phyloP scores from a whole-genome alignment of 2,797 vertebrate species.

The Sebastes taczanowskii region DNA sequence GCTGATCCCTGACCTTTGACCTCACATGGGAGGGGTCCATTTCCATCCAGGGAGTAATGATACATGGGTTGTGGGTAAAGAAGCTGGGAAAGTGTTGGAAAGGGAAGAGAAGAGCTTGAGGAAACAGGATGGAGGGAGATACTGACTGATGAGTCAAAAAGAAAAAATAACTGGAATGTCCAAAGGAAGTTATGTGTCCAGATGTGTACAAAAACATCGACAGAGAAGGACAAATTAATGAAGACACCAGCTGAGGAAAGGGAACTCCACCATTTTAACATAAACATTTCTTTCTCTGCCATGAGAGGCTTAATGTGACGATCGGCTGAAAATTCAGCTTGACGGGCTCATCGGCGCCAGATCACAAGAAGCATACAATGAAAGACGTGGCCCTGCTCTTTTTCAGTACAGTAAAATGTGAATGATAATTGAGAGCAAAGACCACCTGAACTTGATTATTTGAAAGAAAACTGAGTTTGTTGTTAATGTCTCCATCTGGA shows the following conservation, averaged over 20 bases:
- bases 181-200: background rate
- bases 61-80: background rate
- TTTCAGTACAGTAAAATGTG: background rate
- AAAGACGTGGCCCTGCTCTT: background rate
- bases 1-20: constrained; percentile 7
- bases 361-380: background rate
- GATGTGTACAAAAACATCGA: background rate
- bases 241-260: background rate
- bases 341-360: background rate
- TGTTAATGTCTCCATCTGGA: background rate
- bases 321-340: background rate
- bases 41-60: background rate
- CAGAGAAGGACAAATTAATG: background rate
- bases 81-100: background rate
- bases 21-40: background rate
- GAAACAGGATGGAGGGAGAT: constrained; percentile 23
- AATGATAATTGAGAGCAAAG: background rate
- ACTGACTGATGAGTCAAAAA: background rate
- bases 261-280: background rate
- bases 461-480: background rate
- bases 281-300: background rate
- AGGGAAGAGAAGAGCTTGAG: constrained; percentile 5
- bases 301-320: background rate
- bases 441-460: background rate
- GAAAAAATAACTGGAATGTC: background rate